Percentiles rank a stretch among this genome's conserved stretches.
Conservation (phyloP, 64 coral and sea anemone species). For the Porites lutea region DNA sequence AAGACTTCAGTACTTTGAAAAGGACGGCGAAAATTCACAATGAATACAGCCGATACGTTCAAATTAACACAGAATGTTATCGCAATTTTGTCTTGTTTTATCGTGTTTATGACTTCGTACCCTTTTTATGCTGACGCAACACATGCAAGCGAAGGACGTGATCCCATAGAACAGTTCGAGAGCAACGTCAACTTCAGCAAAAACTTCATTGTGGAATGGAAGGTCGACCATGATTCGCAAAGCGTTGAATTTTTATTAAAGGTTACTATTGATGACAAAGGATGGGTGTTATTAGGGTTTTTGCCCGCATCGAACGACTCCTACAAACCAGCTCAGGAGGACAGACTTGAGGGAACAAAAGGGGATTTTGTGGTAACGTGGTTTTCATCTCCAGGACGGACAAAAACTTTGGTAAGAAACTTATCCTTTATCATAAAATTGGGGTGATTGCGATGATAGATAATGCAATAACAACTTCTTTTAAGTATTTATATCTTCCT, state of each 20-base stretch:
- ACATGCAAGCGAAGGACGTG: not conserved
- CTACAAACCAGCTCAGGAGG: not conserved
- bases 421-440: not conserved
- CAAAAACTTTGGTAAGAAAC: conserved; percentile 10
- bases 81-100: not conserved
- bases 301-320: not conserved
- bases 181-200: conserved; percentile 27
- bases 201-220: conserved; percentile 43
- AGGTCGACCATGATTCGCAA: not conserved
- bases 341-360: not conserved
- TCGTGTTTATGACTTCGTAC: not conserved
- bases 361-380: conserved; percentile 61
- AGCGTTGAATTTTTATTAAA: conserved; percentile 45
- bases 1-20: not conserved
- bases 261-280: conserved; percentile 18
- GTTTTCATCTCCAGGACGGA: not conserved
- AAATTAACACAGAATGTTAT: not conserved
- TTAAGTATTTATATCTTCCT: too few relatives aligned
- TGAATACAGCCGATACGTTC: not conserved
- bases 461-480: not conserved
- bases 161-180: not conserved
- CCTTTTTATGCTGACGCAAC: not conserved
- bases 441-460: not conserved
- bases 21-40: not conserved
- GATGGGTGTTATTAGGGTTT: conserved; percentile 60